Base-by-base conservation (phyloP, 2,113 vertebrate genomes). In the Lepidothrix coronata region DNA sequence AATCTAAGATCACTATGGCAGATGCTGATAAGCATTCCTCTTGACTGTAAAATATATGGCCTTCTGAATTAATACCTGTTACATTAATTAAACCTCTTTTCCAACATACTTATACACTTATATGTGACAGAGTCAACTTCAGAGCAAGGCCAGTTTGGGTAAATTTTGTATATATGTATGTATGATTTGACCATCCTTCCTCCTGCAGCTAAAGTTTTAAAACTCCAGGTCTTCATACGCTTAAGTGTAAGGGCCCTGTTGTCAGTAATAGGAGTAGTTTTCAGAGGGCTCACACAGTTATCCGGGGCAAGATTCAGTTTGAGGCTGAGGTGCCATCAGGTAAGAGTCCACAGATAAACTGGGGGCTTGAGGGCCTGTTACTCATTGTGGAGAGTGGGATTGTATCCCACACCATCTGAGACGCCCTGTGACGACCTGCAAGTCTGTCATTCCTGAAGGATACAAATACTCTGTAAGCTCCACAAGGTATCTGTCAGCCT, bases 81-180 rank as follows among this genome's bases (percentile, higher is more conserved):
- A 3, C 12, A 19, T 20, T 31, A 41, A 44, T 72, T 83, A 17
- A 63, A 21, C 3, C 4, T 63, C 13, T 73, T 89, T 75, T 79
- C 39, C 33, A 63, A 17, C 14, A 49, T 61, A 39, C 7, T 48
- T 10, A n/a, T 54, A 39, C 54, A 12, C 33, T 52, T 46, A 58
- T 33, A 18, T 43, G 11, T 35, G 67, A 14, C 14, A 30, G 12
- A 0, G 0, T 6, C 33, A 80, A 14, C 18, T 46, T 80, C 68
- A 66, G n/a, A 71, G 21, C n/a, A 70, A 77, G 39, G 18, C 48
- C 44, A 35, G 21, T 70, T 79, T 76, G 25, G 37, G 12, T 27
- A 55, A 68, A 41, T 54, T 62, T 71, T 81, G 13, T 66, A 9
- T 2, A 0, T 20, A 5, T 10, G 3, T 20, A 3, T 21, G 17